Evolutionary conservation across 2,797 vertebrate genomes (phyloP), one percentile per base, ranked within the genome.

Genomic region (Neomorphus geoffroyi): DNA sequence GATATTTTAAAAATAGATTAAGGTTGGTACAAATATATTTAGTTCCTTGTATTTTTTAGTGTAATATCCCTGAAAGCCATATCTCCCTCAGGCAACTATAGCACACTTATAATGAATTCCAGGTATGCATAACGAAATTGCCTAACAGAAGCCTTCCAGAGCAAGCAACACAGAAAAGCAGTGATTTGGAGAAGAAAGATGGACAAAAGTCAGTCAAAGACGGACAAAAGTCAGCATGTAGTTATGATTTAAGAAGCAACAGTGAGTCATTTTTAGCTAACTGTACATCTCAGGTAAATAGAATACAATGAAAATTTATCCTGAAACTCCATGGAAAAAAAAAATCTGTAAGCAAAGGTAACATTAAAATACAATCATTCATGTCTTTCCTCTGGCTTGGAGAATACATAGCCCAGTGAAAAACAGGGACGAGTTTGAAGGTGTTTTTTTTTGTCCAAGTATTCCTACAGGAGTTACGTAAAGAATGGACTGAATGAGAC

Each of bases 311-410:
- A 80, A 81, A 85, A 79, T 27, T 17, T 50, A 69, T 73, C 39
- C 30, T 41, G n/a, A 4, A 33, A 26, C 17, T 65, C n/a, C 24
- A 5, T 2, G 50, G 15, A 3, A 0, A 16, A n/a, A n/a, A n/a
- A 64, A 11, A 27, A 4, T 28, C 56, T 35, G 14, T 48, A 39
- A 64, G 13, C 11, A 84, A 62, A 45, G 8, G 7, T 19, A 77
- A 53, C 2, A 26, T 7, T 66, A 67, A 78, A 70, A 33, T 58
- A 17, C 14, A 80, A 57, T 43, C 35, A 64, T 19, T 92, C 24
- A 67, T 13, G 28, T 26, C 45, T 56, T 54, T 41, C 16, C 35
- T 65, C 30, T 45, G 17, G 17, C 23, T 64, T 41, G 24, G 15
- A 85, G 28, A n/a, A 37, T 4, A 41, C 2, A 3, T 7, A 81